Evolutionary conservation across 64 coral and sea anemone species (phyloP).

Genomic region (Actinia tenebrosa): DNA sequence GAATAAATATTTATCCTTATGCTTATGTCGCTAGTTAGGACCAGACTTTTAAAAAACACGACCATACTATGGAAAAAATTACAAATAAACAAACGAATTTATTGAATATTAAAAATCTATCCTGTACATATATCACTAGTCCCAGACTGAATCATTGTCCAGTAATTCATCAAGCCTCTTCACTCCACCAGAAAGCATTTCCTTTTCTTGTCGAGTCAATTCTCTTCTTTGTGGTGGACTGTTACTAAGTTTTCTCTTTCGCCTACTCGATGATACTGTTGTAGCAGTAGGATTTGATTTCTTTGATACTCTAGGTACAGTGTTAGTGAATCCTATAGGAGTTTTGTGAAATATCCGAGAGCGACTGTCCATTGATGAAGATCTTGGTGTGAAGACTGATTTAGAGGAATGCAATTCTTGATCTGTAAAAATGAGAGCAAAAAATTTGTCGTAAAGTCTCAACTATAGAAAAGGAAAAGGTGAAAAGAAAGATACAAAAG

Average conservation of each 20-base stretch:
- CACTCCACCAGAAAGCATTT: conserved; percentile 5
- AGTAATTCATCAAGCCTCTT: conserved; percentile 7
- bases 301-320: background rate
- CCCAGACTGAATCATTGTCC: background rate
- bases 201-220: background rate
- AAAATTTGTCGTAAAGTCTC: background rate
- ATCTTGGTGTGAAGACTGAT: background rate
- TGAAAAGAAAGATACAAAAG: background rate
- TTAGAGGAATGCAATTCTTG: background rate
- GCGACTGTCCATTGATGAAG: background rate
- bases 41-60: too few species aligned
- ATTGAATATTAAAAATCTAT: background rate
- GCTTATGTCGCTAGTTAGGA: too few species aligned
- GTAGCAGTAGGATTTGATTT: background rate
- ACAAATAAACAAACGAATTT: background rate
- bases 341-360: background rate
- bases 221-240: background rate
- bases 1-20: too few species aligned
- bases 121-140: background rate
- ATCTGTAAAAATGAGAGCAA: background rate
- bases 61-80: too few species aligned
- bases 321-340: conserved; percentile 13
- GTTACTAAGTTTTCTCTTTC: background rate
- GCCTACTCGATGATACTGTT: background rate
- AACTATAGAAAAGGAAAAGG: too few species aligned